A percentile compares a stretch with the other conserved stretches of the same genome.
These are phyloP conservation scores for Arctia plantaginis DNA, from an alignment of 2,888 invertebrate genomes.

Conservation along the genomic window DNA sequence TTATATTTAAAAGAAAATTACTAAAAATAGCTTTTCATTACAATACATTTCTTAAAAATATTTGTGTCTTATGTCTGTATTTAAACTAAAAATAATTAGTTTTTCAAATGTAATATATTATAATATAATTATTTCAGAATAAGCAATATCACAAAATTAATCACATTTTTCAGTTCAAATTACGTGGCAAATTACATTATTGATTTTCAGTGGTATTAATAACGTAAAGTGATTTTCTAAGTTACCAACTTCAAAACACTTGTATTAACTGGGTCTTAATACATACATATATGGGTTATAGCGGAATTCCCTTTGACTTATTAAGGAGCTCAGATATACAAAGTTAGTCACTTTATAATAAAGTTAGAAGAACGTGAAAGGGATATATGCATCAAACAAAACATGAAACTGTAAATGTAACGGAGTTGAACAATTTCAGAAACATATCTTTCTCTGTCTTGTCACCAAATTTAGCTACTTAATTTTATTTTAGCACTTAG, in stretches of 20 bases:
- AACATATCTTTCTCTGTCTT: not conserved
- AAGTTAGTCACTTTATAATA: not conserved
- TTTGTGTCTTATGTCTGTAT: too few species aligned
- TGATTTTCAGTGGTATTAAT: not conserved
- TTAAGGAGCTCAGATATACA: not conserved
- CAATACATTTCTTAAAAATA: too few species aligned
- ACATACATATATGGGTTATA: not conserved
- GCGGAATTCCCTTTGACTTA: not conserved
- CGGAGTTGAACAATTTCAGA: not conserved
- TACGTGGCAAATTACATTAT: not conserved
- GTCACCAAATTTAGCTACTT: not conserved
- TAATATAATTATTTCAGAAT: too few species aligned
- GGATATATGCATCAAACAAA: not conserved
- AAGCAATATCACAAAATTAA: too few species aligned
- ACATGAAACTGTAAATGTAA: not conserved
- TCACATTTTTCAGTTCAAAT: not conserved
- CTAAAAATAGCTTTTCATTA: too few species aligned
- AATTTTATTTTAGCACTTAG: not conserved
- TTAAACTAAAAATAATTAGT: too few species aligned
- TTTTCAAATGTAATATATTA: too few species aligned
- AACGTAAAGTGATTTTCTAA: not conserved
- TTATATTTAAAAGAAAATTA: too few species aligned
- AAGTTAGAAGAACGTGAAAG: not conserved
- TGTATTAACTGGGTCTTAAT: not conserved
- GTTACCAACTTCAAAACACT: not conserved